Evolutionary conservation across 2,888 invertebrate genomes (phyloP).

Genomic region (Athripsodes cinereus): DNA sequence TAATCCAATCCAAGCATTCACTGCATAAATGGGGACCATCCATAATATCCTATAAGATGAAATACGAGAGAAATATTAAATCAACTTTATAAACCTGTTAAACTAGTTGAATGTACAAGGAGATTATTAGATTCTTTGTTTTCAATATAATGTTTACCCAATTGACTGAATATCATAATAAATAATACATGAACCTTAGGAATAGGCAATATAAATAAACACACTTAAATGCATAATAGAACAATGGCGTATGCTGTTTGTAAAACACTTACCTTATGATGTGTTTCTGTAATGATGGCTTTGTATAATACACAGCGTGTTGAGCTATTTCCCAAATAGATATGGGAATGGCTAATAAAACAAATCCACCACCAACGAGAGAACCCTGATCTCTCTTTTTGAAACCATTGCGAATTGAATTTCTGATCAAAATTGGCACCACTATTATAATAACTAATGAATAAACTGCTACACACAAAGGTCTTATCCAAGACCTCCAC

Average conservation of each 20-base stretch:
- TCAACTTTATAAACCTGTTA: too few relatives aligned
- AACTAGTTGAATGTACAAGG: too few relatives aligned
- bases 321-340: conserved; percentile 93
- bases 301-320: conserved; percentile 89
- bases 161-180: too few relatives aligned
- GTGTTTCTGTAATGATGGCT: conserved; percentile 87
- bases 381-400: conserved; percentile 73
- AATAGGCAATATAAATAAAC: too few relatives aligned
- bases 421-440: conserved; percentile 75
- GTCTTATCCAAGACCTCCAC: conserved; percentile 90
- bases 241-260: too few relatives aligned
- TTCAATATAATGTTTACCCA: too few relatives aligned
- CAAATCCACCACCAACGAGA: conserved; percentile 86
- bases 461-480: conserved; percentile 74
- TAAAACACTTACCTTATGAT: conserved; percentile 68
- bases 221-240: too few relatives aligned
- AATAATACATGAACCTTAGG: too few relatives aligned
- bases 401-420: conserved; percentile 74
- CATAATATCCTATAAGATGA: conserved; percentile 82
- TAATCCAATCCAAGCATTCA: conserved; percentile 91
- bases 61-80: too few relatives aligned
- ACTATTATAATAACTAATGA: conserved; percentile 75
- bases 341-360: conserved; percentile 82
- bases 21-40: conserved; percentile 97
- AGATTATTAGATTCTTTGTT: too few relatives aligned